Evolutionary conservation across 1,140 invertebrate genomes (phyloP), one percentile per base, ranked within the genome.

Genomic region (Brachionus rubens): DNA sequence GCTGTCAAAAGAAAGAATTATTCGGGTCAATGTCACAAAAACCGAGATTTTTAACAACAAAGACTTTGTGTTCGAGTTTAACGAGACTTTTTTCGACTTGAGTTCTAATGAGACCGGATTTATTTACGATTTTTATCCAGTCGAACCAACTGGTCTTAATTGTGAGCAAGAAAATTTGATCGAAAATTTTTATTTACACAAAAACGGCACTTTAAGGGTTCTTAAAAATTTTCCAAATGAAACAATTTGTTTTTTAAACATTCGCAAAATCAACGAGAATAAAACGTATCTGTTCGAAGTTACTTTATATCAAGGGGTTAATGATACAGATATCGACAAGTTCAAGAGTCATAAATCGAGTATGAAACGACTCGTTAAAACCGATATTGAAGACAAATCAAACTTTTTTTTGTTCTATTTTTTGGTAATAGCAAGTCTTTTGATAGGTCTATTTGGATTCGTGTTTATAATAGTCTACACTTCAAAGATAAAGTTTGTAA

Each of bases 171-270:
- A 16, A 14, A 65, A 65, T 65, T 43, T 65, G 7, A 24, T 65
- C 14, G 40, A 65, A 4, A 30, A 43, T 21, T 65, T 65, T 65
- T 21, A 65, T n/a, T 26, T 65, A 41, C 12, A 21, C 14, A 21
- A 65, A 43, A 65, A 65, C 43, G 59, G 59, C 4, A 43, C 9
- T n/a, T 28, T 65, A 65, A 65, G 12, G 16, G 19, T 65, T 2
- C 4, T 24, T 6, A 65, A 43, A 24, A 26, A 43, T 9, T 43
- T 65, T 24, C 2, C 9, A 10, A 41, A 65, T 24, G 40, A 65
- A 16, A 43, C 40, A 43, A 43, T 65, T 65, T 65, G 59, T 65
- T 65, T 65, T 43, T 4, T 65, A 9, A 65, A 65, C 26, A 28
- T 59, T 28, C 26, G 54, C 26, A 59, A 59, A 19, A 33, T 59